A percentile compares a stretch with the other conserved stretches of the same genome.
Conservation (phyloP, 2,113 vertebrate genomes). For the Arvicanthis niloticus region DNA sequence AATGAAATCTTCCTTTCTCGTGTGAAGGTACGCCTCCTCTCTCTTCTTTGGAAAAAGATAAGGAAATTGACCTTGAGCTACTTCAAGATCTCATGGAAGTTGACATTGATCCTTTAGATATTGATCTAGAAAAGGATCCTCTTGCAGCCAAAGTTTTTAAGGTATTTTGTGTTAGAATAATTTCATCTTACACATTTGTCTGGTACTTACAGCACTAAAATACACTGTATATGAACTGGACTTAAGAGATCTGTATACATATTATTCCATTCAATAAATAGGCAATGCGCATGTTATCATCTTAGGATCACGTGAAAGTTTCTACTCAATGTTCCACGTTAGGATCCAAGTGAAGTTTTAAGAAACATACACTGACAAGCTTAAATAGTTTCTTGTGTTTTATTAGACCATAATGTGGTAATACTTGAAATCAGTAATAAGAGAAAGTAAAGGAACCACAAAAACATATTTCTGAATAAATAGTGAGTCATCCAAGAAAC, state of each 20-base stretch:
- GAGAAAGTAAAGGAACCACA: neutral
- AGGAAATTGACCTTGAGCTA: slow-evolving; percentile 99
- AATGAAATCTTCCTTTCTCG: slow-evolving; percentile 82
- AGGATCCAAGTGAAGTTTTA: neutral
- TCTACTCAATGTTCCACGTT: neutral
- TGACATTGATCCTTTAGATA: slow-evolving; percentile 99
- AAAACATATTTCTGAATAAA: neutral
- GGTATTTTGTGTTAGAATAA: slow-evolving; percentile 87
- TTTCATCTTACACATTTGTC: neutral
- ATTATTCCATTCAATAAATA: neutral
- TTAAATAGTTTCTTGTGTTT: neutral
- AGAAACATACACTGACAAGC: neutral
- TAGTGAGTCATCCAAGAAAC: neutral
- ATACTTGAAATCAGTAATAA: neutral
- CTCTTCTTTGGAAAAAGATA: slow-evolving; percentile 99
- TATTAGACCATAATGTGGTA: neutral
- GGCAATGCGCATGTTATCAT: neutral
- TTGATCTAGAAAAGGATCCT: slow-evolving; percentile 99
- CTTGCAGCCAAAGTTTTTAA: slow-evolving; percentile 99
- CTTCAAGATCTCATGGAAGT: slow-evolving; percentile 99
- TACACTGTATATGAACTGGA: neutral
- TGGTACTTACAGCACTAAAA: neutral
- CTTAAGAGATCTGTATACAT: neutral
- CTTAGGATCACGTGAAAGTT: neutral
- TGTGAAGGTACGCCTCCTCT: slow-evolving; percentile 96